These are phyloP conservation scores for Trichacis sp. DNA, from an alignment of 2,888 invertebrate species.

Conservation along the genomic window DNA sequence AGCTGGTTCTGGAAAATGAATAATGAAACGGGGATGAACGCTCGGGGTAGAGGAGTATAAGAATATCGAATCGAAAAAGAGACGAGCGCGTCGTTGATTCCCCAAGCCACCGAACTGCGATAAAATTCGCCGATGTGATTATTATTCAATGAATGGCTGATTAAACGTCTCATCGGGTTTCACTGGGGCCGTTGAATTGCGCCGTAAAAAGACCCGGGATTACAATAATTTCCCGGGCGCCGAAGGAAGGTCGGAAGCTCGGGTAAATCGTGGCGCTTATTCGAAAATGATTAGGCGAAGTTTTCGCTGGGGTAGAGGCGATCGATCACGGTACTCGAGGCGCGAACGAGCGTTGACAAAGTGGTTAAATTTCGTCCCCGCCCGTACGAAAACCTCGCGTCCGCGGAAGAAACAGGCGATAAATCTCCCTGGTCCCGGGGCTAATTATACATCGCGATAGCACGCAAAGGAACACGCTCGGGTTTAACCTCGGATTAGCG, in stretches of 20 bases:
- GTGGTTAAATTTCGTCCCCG: background rate
- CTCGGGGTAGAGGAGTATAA: too few relatives aligned
- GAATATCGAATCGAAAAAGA: too few relatives aligned
- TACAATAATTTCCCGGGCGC: too few relatives aligned
- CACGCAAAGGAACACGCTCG: conserved; percentile 6
- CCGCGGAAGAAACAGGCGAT: background rate
- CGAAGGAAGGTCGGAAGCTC: too few relatives aligned
- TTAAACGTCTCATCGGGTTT: background rate
- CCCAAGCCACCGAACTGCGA: background rate
- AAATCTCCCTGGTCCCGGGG: conserved; percentile 9
- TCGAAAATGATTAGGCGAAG: too few relatives aligned
- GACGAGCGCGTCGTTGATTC: too few relatives aligned
- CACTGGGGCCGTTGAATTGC: too few relatives aligned
- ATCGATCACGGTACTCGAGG: background rate
- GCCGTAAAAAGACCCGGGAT: too few relatives aligned
- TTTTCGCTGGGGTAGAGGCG: too few relatives aligned
- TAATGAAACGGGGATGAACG: too few relatives aligned
- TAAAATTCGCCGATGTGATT: background rate
- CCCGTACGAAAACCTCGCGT: background rate
- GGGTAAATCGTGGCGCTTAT: too few relatives aligned
- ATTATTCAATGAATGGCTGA: background rate
- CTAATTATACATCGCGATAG: conserved; percentile 21
- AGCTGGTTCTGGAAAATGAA: too few relatives aligned
- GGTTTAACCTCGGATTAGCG: conserved; percentile 27
- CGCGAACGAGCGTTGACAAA: background rate